Evolutionary conservation across 2,888 invertebrate species (phyloP), one percentile per base, ranked within the genome.

Genomic region (Torymus texanus): DNA sequence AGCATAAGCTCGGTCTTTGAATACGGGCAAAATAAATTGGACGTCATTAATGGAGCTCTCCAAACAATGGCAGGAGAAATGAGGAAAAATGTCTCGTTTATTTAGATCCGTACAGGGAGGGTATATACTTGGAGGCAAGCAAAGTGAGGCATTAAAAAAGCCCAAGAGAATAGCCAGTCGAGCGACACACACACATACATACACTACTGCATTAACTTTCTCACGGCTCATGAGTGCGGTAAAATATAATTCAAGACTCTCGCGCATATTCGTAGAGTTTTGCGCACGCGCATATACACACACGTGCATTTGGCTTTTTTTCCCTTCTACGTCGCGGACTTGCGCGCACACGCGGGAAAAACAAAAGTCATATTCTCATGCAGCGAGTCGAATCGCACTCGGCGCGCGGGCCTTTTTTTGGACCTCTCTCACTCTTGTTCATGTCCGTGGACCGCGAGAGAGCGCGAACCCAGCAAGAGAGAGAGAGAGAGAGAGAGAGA

Each of bases 351-450:
- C 21, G 41, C 14, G 29, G 41, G 56, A 72, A 70, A 75, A 66
- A 75, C 71, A 53, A 63, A 56, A 75, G 71, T 70, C 50, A 55
- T 59, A 63, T 70, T 62, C 74, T 63, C 61, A 50, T 59, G 65
- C 58, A n/a, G 68, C 62, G 65, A 75, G 58, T 70, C 68, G 70
- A 79, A 73, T 72, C 61, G 73, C 65, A 41, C 56, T 58, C 29
- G 70, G 14, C 16, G 18, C 58, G 24, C n/a, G n/a, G n/a, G 21
- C 18, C 58, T 65, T 55, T 65, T 70, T 63, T 67, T 21, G 24
- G 29, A 58, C 24, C 58, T 65, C 50, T 21, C 24, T 51, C 55
- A 14, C 24, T 51, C 21, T 29, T 53, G 65, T 58, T 72, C 62
- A 53, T 71, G 11, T 51, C 56, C 4, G 68, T 13, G n/a, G 59